A percentile compares a stretch with the other conserved stretches of the same genome.
Evolutionary conservation across 2,113 vertebrate genomes (phyloP).

Genomic region (Pedetes capensis): DNA sequence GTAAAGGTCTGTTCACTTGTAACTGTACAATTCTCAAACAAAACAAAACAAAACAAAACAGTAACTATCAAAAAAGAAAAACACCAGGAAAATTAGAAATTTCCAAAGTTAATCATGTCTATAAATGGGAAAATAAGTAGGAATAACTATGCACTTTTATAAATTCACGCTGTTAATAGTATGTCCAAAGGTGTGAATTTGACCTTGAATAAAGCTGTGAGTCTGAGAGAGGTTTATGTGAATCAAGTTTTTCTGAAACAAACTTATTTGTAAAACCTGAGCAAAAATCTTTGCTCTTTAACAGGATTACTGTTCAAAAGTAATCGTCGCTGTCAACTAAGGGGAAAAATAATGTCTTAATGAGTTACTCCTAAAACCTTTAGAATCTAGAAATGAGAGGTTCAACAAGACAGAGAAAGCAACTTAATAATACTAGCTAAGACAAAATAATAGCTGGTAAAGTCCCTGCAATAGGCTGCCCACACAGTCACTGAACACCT

Average conservation of each 20-base stretch:
- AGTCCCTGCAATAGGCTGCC: not conserved
- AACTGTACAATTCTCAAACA: not conserved
- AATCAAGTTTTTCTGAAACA: constrained; percentile 3
- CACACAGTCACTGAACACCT: not conserved
- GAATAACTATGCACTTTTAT: not conserved
- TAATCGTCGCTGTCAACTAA: no score
- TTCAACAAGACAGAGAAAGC: not conserved
- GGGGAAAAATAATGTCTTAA: constrained; percentile 3
- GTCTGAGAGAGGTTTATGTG: not conserved
- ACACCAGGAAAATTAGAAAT: constrained; percentile 38
- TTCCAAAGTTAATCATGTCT: not conserved
- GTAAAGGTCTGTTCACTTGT: not conserved
- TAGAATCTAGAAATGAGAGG: not conserved
- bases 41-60: no score
- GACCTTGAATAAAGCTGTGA: constrained; percentile 1
- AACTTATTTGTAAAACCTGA: constrained; percentile 29
- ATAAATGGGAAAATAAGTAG: not conserved
- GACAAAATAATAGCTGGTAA: not conserved
- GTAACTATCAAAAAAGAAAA: no score
- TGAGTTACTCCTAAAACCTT: not conserved
- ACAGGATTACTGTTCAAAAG: not conserved
- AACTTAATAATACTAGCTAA: not conserved
- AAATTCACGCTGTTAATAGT: not conserved
- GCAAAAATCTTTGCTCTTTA: constrained; percentile 20
- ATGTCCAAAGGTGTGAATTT: not conserved